Base-by-base conservation (phyloP, 2,113 vertebrate species). In the Bubo scandiacus region DNA sequence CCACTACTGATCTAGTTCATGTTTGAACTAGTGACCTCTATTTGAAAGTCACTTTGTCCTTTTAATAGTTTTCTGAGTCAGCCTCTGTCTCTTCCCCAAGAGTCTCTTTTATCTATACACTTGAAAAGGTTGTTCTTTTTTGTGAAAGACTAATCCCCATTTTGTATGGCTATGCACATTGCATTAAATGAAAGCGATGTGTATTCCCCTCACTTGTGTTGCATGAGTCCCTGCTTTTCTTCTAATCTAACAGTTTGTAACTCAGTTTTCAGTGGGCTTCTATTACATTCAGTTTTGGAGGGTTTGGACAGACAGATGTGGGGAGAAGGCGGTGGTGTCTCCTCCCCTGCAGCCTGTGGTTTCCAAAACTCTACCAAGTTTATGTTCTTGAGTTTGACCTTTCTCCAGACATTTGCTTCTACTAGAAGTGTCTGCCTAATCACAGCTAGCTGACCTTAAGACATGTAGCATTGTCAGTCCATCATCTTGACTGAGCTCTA, bases 21-120 rank as follows among this genome's bases (percentile, higher is more conserved):
- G 49, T 86, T 92, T 93, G 86, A 97, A 90, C 82, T 90, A 51
- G 75, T 92, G 94, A 95, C 88, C 88, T 95, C 55, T 66, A 38
- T 70, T 73, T 90, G 71, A 93, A 93, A 92, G 88, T 92, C 79
- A 81, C 51, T 94, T 90, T 92, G 63, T 96, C 85, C 75, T 92
- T 97, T 66, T 90, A 85, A 62, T 86, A 42, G 71, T 94, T 96
- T 91, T 86, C 63, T 11, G 45, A 86, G 75, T 80, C 85, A 90
- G 71, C 67, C 38, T 88, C 74, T 88, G 82, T 88, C 82, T 70
- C 68, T 96, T 90, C 88, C 88, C 40, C 81, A 85, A 82, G 94
- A 81, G 61, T 54, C 45, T 86, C 55, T 92, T 92, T 95, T 72
- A 87, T 94, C 47, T 57, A 3, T 66, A 47, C 38, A 40, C 88